Conservation (phyloP, 2,888 invertebrate genomes). For the Nephrotoma guestfalica region DNA sequence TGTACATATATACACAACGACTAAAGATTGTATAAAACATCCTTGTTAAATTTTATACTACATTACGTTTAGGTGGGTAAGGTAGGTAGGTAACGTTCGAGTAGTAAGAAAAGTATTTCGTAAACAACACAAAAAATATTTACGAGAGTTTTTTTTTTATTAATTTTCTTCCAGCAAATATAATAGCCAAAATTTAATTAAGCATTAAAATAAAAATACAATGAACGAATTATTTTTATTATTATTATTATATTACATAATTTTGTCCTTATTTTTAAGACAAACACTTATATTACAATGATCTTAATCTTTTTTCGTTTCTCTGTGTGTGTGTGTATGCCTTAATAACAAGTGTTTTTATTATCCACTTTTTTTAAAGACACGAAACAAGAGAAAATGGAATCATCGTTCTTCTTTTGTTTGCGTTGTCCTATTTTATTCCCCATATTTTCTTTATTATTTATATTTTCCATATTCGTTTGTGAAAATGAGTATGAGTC, state of each 20-base stretch:
- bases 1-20: not conserved
- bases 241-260: not conserved
- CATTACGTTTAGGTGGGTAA: not conserved
- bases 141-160: not conserved
- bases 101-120: not conserved
- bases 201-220: not conserved
- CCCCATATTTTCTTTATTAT: not conserved
- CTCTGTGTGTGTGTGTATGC: not conserved
- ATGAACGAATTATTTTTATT: not conserved
- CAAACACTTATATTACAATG: not conserved
- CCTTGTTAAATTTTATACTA: not conserved
- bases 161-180: not conserved
- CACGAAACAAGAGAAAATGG: not conserved
- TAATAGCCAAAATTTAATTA: not conserved
- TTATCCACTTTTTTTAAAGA: not conserved
- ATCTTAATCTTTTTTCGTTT: not conserved
- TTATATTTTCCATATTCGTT: not conserved
- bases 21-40: not conserved
- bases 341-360: not conserved
- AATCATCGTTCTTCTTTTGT: not conserved
- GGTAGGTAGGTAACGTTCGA: not conserved
- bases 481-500: not conserved
- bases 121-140: not conserved
- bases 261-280: not conserved
- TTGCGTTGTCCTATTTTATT: not conserved